Evolutionary conservation across 2,888 invertebrate species (phyloP), one percentile per base, ranked within the genome.

Genomic region (Hirtodrosophila duncani): DNA sequence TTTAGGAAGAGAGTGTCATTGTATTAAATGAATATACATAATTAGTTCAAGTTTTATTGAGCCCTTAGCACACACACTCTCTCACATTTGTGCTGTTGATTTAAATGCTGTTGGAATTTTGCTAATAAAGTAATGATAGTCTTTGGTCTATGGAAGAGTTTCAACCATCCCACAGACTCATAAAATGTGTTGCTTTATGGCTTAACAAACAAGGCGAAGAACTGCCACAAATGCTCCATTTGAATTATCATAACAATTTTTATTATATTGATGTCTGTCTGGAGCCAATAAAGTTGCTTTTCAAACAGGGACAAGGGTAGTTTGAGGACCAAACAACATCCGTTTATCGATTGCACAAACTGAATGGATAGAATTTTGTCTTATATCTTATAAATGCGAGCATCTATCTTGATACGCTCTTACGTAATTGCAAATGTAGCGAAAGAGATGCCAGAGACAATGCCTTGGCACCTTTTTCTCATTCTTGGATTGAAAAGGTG

Each of bases 401-500:
- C 23, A n/a, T 9, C 8, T 31, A 60, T 63, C 63, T 61, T 56
- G 63, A 3, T 24, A 11, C 4, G 8, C 3, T 2, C 57, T 72
- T 72, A 78, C 72, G 72, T 77, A 72, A 77, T 77, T 67, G 74
- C 62, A 74, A 78, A 51, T 69, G 72, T 69, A 50, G 67, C 52
- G 34, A 53, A 34, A n/a, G 7, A 24, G 3, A 20, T 20, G 20
- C 23, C 34, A 13, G 13, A 14, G 34, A 52, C 51, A 53, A 51
- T 16, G 26, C n/a, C 1, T 39, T 26, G 50, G 50, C 50, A 51
- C 50, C 50, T 51, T 51, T n/a, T n/a, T n/a, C n/a, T 30, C 50
- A 39, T 51, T 51, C 31, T 50, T 13, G 50, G 14, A 30, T 30
- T 16, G 30, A 16, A 16, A 30, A 17, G 30, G 30, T n/a, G 34